Evolutionary conservation across 2,888 invertebrate species (phyloP).

Genomic region (Pseudococcus viburni): DNA sequence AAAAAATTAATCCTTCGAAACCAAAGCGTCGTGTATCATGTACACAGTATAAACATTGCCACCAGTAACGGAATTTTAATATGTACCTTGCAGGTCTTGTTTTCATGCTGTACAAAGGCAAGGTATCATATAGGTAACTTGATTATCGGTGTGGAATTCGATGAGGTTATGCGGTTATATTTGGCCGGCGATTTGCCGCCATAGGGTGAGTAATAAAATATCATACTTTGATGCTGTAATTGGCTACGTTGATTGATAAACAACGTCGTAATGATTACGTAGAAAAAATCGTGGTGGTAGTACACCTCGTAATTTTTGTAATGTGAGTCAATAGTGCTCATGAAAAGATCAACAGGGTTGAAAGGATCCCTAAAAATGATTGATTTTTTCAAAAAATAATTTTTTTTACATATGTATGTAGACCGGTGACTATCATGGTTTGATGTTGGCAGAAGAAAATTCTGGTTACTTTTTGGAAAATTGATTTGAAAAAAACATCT

Average conservation of each 20-base stretch:
- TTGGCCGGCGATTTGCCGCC: neutral
- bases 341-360: no score
- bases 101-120: slow-evolving; percentile 8
- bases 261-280: neutral
- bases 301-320: no score
- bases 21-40: slow-evolving; percentile 14
- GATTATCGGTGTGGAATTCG: neutral
- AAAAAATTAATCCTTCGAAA: slow-evolving; percentile 31
- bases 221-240: neutral
- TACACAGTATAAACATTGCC: slow-evolving; percentile 26
- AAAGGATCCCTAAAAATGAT: no score
- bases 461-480: no score
- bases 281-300: neutral
- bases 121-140: neutral
- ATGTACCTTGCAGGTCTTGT: slow-evolving; percentile 12
- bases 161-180: slow-evolving; percentile 10
- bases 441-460: no score
- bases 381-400: no score
- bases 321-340: no score
- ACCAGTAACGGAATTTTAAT: slow-evolving; percentile 40
- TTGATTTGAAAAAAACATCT: no score
- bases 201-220: slow-evolving; percentile 7
- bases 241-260: neutral
- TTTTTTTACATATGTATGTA: no score
- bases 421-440: no score